A percentile compares a stretch with the other conserved stretches of the same genome.
Evolutionary conservation across 2,797 vertebrate species (phyloP).

Genomic region (Tamandua tetradactyla): DNA sequence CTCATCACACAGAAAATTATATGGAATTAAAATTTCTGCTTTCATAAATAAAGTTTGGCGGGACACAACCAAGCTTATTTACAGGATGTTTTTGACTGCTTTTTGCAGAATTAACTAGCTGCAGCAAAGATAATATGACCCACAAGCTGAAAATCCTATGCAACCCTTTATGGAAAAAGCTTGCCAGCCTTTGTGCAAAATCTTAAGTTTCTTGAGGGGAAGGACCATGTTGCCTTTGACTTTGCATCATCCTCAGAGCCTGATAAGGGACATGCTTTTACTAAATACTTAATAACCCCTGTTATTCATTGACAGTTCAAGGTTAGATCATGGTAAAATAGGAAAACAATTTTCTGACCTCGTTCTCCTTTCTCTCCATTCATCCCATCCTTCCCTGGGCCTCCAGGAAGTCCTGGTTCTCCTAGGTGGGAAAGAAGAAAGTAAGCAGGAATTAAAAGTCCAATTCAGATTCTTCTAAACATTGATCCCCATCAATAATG

Average conservation of each 20-base stretch:
- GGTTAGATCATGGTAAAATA: background rate
- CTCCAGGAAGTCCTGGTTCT: slow-evolving; percentile 87
- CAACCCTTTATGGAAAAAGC: background rate
- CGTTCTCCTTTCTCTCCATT: slow-evolving; percentile 90
- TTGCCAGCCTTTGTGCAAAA: background rate
- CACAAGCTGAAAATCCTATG: background rate
- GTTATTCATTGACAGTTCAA: background rate
- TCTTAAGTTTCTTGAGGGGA: background rate
- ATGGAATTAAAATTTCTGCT: background rate
- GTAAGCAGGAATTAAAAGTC: background rate
- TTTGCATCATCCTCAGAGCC: background rate
- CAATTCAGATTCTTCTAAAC: background rate
- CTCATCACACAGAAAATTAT: accelerated
- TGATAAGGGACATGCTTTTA: no score
- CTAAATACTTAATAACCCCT: background rate
- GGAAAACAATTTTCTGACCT: slow-evolving; percentile 86
- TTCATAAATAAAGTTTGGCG: background rate
- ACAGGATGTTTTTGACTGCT: accelerated
- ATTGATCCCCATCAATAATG: background rate
- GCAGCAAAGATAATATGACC: accelerated
- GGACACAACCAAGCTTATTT: background rate
- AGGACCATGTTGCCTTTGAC: background rate
- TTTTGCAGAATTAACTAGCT: accelerated
- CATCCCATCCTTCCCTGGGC: slow-evolving; percentile 87
- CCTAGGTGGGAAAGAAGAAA: slow-evolving; percentile 82